Conservation (phyloP, 2,113 vertebrate genomes). For the Gorsachius goisagi region DNA sequence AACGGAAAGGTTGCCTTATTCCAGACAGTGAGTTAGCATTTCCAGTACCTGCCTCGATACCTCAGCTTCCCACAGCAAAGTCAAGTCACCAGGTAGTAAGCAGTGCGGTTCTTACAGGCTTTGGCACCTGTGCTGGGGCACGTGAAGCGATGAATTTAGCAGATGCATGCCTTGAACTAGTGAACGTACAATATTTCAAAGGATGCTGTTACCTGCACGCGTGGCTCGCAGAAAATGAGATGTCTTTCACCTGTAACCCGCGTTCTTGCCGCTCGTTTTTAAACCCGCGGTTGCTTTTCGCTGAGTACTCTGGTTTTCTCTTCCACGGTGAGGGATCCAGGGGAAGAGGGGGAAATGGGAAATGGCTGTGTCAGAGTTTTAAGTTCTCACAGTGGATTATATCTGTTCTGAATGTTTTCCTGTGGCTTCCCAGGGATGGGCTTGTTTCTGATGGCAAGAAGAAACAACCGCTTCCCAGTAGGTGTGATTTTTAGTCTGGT, state of each 20-base stretch:
- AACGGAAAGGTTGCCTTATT: background rate
- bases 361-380: background rate
- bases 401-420: background rate
- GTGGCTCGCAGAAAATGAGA: background rate
- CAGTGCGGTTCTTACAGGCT: background rate
- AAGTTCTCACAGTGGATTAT: background rate
- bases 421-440: background rate
- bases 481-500: background rate
- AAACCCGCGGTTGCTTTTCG: background rate
- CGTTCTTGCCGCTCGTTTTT: background rate
- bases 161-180: background rate
- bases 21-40: background rate
- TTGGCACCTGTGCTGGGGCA: background rate
- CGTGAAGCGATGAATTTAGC: background rate
- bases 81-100: background rate
- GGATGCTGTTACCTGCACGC: background rate
- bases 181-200: background rate
- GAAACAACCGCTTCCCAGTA: background rate
- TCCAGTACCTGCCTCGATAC: too few species aligned
- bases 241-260: rapidly evolving
- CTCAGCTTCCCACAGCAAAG: background rate
- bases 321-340: background rate
- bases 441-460: background rate
- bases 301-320: background rate
- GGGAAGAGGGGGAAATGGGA: background rate